A percentile compares a stretch with the other conserved stretches of the same genome.
Evolutionary conservation across 2,888 invertebrate genomes (phyloP).

Genomic region (Caenorhabditis sp.): DNA sequence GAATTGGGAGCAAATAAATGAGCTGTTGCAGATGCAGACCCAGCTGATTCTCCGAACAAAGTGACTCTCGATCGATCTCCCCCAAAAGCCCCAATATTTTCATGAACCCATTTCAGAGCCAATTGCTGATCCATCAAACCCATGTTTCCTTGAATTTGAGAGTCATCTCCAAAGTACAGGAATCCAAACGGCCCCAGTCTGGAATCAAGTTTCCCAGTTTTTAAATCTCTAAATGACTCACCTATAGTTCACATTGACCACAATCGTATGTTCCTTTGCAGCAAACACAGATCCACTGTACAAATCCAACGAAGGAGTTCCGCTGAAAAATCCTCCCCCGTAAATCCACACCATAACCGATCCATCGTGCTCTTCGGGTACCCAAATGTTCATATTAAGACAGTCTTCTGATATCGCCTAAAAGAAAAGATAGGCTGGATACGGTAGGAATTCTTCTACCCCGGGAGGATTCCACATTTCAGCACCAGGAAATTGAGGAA

Average conservation of each 20-base stretch:
- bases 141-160: slow-evolving; percentile 92
- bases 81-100: slow-evolving; percentile 93
- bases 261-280: slow-evolving; percentile 78
- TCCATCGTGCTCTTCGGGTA: slow-evolving; percentile 86
- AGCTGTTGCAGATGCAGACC: slow-evolving; percentile 88
- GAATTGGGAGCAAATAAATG: slow-evolving; percentile 90
- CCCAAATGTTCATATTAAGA: slow-evolving; percentile 94
- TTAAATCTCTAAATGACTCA: slow-evolving; percentile 12
- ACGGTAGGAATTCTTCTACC: slow-evolving; percentile 83
- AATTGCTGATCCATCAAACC: slow-evolving; percentile 94
- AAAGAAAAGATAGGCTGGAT: slow-evolving; percentile 5
- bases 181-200: slow-evolving; percentile 96
- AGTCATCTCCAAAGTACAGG: slow-evolving; percentile 90
- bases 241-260: slow-evolving; percentile 83
- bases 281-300: slow-evolving; percentile 85
- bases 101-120: slow-evolving; percentile 94
- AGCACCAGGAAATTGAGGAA: slow-evolving; percentile 87
- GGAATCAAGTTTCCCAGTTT: slow-evolving; percentile 83
- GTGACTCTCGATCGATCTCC: slow-evolving; percentile 88
- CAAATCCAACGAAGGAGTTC: slow-evolving; percentile 84
- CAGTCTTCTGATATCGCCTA: slow-evolving; percentile 89
- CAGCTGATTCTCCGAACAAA: slow-evolving; percentile 93
- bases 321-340: slow-evolving; percentile 82
- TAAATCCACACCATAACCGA: slow-evolving; percentile 84
- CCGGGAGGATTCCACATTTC: slow-evolving; percentile 98